These are phyloP conservation scores for Megastigmus dorsalis DNA, from an alignment of 2,888 invertebrate genomes.

Conservation along the genomic window DNA sequence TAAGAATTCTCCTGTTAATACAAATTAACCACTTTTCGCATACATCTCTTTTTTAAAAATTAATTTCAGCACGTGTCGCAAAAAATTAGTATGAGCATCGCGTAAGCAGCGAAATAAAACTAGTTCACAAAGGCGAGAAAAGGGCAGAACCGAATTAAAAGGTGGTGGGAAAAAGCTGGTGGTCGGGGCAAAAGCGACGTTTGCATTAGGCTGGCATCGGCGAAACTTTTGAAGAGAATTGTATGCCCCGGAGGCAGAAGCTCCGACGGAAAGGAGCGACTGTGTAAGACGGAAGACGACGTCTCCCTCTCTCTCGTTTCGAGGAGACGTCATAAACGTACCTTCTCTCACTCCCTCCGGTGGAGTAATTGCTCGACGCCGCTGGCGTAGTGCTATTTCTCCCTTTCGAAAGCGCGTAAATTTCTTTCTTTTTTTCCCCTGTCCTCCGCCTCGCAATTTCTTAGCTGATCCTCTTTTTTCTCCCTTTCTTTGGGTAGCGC, in stretches of 20 bases:
- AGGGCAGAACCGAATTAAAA: neutral
- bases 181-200: neutral
- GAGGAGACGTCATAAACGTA: constrained; percentile 28
- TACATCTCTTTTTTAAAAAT: too few species aligned
- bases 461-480: neutral
- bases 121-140: neutral
- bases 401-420: constrained; percentile 35
- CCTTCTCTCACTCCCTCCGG: constrained; percentile 8
- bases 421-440: constrained; percentile 31
- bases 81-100: neutral
- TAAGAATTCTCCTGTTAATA: too few species aligned
- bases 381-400: neutral
- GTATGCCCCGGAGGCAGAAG: constrained; percentile 38
- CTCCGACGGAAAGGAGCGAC: constrained; percentile 3
- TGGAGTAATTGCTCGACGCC: constrained; percentile 36
- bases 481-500: neutral
- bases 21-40: too few species aligned
- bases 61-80: too few species aligned
- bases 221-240: constrained; percentile 44
- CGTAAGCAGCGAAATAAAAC: neutral
- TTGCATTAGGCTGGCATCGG: neutral
- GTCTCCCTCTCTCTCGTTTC: neutral
- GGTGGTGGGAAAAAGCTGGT: neutral
- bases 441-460: constrained; percentile 9
- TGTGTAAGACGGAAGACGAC: neutral